Percentiles rank a stretch among this genome's conserved stretches.
phyloP scores from a whole-genome alignment of 2,888 invertebrate species.

The Drosophila ochracea region DNA sequence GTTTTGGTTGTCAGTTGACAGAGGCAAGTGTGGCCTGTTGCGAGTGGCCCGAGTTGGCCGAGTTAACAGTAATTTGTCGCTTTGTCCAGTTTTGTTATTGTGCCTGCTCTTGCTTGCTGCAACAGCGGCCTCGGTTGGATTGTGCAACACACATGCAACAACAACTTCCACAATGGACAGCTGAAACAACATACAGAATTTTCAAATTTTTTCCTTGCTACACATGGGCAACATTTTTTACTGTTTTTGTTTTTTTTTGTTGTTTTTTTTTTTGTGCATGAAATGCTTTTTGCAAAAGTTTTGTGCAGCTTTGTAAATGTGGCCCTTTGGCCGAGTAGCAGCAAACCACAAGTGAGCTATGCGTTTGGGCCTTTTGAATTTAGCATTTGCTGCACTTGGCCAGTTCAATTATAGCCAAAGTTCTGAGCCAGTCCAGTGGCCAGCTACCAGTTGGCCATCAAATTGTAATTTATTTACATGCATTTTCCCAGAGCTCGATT shows the following conservation, averaged over 20 bases:
- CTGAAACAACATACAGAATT: slow-evolving; percentile 25
- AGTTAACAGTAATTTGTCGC: slow-evolving; percentile 76
- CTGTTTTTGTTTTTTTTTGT: not conserved
- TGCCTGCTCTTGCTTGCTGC: slow-evolving; percentile 43
- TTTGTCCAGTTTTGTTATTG: slow-evolving; percentile 61
- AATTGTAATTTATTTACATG: slow-evolving; percentile 78
- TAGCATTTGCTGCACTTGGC: slow-evolving; percentile 47
- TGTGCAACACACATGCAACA: slow-evolving; percentile 32
- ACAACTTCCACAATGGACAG: slow-evolving; percentile 6
- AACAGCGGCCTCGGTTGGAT: slow-evolving; percentile 38
- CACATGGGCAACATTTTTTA: not conserved
- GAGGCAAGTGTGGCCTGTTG: slow-evolving; percentile 14
- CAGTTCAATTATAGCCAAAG: slow-evolving; percentile 56
- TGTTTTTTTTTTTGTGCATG: slow-evolving; percentile 11
- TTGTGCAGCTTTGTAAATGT: slow-evolving; percentile 43
- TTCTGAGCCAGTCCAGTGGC: slow-evolving; percentile 6
- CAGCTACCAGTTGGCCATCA: slow-evolving; percentile 41
- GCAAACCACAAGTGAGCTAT: slow-evolving; percentile 24
- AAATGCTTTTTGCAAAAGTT: slow-evolving; percentile 46
- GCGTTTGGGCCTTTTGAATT: slow-evolving; percentile 22
- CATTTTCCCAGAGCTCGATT: slow-evolving; percentile 41
- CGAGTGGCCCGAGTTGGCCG: slow-evolving; percentile 35
- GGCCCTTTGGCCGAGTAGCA: slow-evolving; percentile 11
- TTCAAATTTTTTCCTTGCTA: slow-evolving; percentile 9
- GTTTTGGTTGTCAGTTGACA: slow-evolving; percentile 20